phyloP scores from a whole-genome alignment of 2,888 invertebrate genomes.

The Oscheius sp. region DNA sequence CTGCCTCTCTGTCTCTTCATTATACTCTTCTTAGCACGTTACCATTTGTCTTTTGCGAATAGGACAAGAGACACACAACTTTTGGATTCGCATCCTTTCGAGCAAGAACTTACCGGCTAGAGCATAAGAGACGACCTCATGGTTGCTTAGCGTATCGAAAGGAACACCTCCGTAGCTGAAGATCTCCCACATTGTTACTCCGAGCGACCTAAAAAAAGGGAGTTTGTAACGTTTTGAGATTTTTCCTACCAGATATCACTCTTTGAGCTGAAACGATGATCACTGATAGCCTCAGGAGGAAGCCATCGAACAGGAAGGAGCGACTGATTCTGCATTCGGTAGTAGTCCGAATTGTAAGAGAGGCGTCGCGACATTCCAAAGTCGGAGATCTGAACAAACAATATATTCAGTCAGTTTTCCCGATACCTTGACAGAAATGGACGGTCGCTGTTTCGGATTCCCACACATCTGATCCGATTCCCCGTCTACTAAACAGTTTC shows the following conservation, averaged over 20 bases:
- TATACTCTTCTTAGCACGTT: too few species aligned
- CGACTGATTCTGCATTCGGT: conserved; percentile 59
- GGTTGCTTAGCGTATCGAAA: conserved; percentile 92
- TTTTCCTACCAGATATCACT: conserved; percentile 90
- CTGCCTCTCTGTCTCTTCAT: too few species aligned
- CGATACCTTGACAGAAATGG: conserved; percentile 62
- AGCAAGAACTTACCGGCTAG: conserved; percentile 22
- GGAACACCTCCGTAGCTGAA: conserved; percentile 96
- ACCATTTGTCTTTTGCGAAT: background rate
- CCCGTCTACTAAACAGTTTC: conserved; percentile 87
- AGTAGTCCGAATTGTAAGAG: conserved; percentile 66
- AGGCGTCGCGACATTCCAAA: conserved; percentile 71
- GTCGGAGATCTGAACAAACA: conserved; percentile 62
- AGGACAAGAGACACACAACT: background rate
- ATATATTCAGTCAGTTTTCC: background rate
- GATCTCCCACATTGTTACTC: conserved; percentile 97
- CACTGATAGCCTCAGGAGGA: conserved; percentile 96
- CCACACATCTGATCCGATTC: conserved; percentile 55
- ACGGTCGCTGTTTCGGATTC: conserved; percentile 58
- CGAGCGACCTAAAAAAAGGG: conserved; percentile 80
- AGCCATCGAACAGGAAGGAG: conserved; percentile 83
- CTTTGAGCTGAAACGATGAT: conserved; percentile 96
- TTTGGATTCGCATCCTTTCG: background rate
- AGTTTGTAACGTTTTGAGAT: background rate
- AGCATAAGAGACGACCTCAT: conserved; percentile 84